Percentiles rank a stretch among this genome's conserved stretches.
Evolutionary conservation across 2,888 invertebrate species (phyloP).

Genomic region (Callyntrura guangdongensis): DNA sequence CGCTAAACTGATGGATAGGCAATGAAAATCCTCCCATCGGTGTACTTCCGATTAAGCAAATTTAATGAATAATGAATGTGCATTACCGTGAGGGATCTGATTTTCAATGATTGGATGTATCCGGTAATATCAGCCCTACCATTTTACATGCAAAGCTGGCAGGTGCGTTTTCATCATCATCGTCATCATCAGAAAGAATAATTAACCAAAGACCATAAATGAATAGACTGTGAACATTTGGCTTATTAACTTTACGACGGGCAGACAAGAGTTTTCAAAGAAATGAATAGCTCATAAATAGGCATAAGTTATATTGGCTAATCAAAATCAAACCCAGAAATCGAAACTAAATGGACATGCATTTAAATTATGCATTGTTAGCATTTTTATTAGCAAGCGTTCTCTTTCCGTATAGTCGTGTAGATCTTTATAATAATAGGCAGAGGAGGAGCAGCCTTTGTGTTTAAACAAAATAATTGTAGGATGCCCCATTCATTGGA

Average conservation of each 20-base stretch:
- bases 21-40: background rate
- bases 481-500: constrained; percentile 32
- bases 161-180: constrained; percentile 19
- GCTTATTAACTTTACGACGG: constrained; percentile 32
- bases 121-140: background rate
- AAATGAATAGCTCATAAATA: constrained; percentile 35
- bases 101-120: constrained; percentile 28
- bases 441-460: constrained; percentile 26
- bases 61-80: constrained; percentile 2
- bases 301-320: constrained; percentile 1
- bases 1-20: background rate
- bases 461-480: constrained; percentile 45
- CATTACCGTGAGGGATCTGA: constrained; percentile 10
- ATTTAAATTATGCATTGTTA: background rate
- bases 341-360: constrained; percentile 32
- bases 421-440: background rate
- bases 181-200: constrained; percentile 8
- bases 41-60: background rate
- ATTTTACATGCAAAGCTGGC: background rate
- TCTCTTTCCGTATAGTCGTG: background rate
- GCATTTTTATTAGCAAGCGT: background rate
- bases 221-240: background rate
- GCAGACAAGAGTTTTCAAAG: background rate
- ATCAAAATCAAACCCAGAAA: constrained; percentile 22
- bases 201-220: constrained; percentile 41